Evolutionary conservation across 1,140 invertebrate genomes (phyloP), one percentile per base, ranked within the genome.

Genomic region (Amyelois transitella): DNA sequence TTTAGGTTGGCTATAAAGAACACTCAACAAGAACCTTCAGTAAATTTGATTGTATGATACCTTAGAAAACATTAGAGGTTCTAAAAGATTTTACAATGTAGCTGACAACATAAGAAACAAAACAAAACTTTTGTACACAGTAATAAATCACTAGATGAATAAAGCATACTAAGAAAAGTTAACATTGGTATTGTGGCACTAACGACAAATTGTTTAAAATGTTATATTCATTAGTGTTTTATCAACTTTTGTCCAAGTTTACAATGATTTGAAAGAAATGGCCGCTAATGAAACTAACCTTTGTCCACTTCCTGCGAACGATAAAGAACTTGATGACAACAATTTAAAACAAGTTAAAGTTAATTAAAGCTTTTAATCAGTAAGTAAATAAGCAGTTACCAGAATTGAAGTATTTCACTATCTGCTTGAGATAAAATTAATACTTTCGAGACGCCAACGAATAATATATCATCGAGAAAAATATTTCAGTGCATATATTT

Each of bases 1-100:
- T 69, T 69, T 66, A 66, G 55, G 20, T 24, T 50, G 51, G 20
- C 25, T 52, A 60, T 60, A 61, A 71, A 63, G 62, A 38, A 55
- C 43, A 12, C n/a, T 21, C 19, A 1, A 14, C 12, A n/a, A n/a
- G n/a, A n/a, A n/a, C n/a, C n/a, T n/a, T n/a, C n/a, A n/a, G n/a
- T n/a, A n/a, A n/a, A n/a, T n/a, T n/a, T n/a, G n/a, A n/a, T n/a
- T n/a, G n/a, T n/a, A n/a, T n/a, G n/a, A n/a, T n/a, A n/a, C n/a
- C n/a, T n/a, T n/a, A n/a, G n/a, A n/a, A n/a, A n/a, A n/a, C n/a
- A n/a, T n/a, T n/a, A n/a, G n/a, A n/a, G n/a, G n/a, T n/a, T n/a
- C n/a, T n/a, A n/a, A n/a, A n/a, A n/a, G n/a, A n/a, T n/a, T n/a
- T n/a, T n/a, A n/a, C n/a, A n/a, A n/a, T n/a, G n/a, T n/a, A n/a